Evolutionary conservation across 2,888 invertebrate genomes (phyloP).

Genomic region (Xylocampa areola): DNA sequence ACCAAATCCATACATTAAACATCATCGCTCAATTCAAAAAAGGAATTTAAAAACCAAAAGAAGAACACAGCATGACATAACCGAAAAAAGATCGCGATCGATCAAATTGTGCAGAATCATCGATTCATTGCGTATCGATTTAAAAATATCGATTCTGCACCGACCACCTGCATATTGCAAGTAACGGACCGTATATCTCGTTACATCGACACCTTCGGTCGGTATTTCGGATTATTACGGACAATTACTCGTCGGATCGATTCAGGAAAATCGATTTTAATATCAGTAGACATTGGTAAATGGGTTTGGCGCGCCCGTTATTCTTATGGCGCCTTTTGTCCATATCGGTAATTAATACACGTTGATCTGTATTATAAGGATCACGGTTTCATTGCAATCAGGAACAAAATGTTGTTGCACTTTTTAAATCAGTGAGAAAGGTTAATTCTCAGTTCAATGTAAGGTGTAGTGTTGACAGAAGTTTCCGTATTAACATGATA

Average conservation of each 20-base stretch:
- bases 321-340: constrained; percentile 57
- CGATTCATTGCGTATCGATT: constrained; percentile 74
- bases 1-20: constrained; percentile 26
- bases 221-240: constrained; percentile 74
- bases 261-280: constrained; percentile 69
- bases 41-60: constrained; percentile 29
- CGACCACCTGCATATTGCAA: constrained; percentile 83
- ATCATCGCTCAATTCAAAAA: constrained; percentile 41
- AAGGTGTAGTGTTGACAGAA: constrained; percentile 16
- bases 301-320: constrained; percentile 59
- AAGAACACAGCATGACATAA: constrained; percentile 50
- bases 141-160: constrained; percentile 57
- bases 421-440: constrained; percentile 38
- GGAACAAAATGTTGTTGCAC: constrained; percentile 41
- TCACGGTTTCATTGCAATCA: constrained; percentile 47
- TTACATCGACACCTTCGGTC: constrained; percentile 81
- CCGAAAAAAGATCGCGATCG: constrained; percentile 57
- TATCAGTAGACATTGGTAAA: constrained; percentile 61
- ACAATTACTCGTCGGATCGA: constrained; percentile 81
- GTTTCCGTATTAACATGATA: constrained; percentile 46
- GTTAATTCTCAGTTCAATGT: constrained; percentile 46
- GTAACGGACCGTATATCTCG: constrained; percentile 78
- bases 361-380: constrained; percentile 53
- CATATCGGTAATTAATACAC: constrained; percentile 58
- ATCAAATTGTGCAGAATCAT: constrained; percentile 63